Evolutionary conservation across 2,797 vertebrate genomes (phyloP).

Genomic region (Lacerta viridis): DNA sequence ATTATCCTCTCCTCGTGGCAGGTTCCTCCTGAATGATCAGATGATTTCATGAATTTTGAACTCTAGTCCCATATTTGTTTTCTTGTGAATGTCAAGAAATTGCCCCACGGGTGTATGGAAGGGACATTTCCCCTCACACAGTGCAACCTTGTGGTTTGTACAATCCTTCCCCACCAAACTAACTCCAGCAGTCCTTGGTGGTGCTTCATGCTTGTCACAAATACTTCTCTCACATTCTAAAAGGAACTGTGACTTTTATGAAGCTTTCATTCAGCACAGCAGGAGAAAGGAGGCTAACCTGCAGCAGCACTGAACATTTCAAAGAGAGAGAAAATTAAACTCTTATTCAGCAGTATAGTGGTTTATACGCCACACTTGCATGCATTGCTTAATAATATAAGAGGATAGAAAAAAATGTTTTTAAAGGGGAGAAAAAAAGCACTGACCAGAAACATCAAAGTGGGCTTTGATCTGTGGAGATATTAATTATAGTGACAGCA

Average conservation of each 20-base stretch:
- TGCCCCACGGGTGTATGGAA: constrained; percentile 14
- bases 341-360: constrained; percentile 4
- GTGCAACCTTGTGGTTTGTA: constrained; percentile 30
- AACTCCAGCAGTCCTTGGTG: constrained; percentile 35
- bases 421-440: neutral
- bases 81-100: constrained; percentile 51
- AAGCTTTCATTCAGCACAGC: constrained; percentile 70
- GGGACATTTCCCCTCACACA: constrained; percentile 37
- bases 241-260: constrained; percentile 53
- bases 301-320: constrained; percentile 29
- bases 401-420: neutral
- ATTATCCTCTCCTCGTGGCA: neutral
- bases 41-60: neutral
- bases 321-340: constrained; percentile 40
- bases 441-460: constrained; percentile 26
- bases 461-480: constrained; percentile 11
- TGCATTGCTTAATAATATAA: constrained; percentile 17
- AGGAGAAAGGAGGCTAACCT: constrained; percentile 56
- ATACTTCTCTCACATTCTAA: constrained; percentile 62
- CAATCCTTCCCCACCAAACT: constrained; percentile 22
- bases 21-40: neutral
- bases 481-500: constrained; percentile 22
- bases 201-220: constrained; percentile 63
- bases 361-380: constrained; percentile 3
- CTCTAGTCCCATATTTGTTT: neutral